phyloP scores from a whole-genome alignment of 2,797 vertebrate genomes.

The Streptopelia turtur region DNA sequence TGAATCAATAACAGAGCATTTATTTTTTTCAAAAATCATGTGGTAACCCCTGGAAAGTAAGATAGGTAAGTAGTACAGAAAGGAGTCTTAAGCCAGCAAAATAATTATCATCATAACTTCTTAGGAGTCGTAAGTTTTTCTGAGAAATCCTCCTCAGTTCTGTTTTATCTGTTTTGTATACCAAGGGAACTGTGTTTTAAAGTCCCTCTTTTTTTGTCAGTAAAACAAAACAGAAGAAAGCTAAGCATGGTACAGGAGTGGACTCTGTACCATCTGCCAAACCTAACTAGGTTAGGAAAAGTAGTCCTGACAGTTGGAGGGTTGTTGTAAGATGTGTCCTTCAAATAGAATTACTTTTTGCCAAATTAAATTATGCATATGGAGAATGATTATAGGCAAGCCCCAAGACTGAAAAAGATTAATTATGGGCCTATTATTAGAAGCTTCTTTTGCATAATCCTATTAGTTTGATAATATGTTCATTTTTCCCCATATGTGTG shows the following conservation, averaged over 20 bases:
- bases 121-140: background rate
- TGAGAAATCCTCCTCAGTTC: background rate
- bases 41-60: background rate
- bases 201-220: background rate
- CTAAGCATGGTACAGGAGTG: background rate
- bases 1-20: background rate
- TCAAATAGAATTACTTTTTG: constrained; percentile 53
- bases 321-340: constrained; percentile 24
- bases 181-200: background rate
- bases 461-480: constrained; percentile 49
- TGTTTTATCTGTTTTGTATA: background rate
- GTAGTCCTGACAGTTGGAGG: background rate
- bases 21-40: background rate
- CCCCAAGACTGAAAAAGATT: constrained; percentile 53
- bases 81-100: background rate
- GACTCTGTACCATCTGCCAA: constrained; percentile 1
- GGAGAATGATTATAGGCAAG: constrained; percentile 54
- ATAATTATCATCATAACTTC: background rate
- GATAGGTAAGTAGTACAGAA: background rate
- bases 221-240: background rate
- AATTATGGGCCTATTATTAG: constrained; percentile 63
- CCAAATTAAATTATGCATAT: constrained; percentile 44
- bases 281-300: constrained; percentile 45
- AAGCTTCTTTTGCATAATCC: constrained; percentile 57
- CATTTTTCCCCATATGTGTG: background rate